These are phyloP conservation scores for Sprattus sprattus DNA, from an alignment of 2,113 vertebrate genomes.

Conservation along the genomic window DNA sequence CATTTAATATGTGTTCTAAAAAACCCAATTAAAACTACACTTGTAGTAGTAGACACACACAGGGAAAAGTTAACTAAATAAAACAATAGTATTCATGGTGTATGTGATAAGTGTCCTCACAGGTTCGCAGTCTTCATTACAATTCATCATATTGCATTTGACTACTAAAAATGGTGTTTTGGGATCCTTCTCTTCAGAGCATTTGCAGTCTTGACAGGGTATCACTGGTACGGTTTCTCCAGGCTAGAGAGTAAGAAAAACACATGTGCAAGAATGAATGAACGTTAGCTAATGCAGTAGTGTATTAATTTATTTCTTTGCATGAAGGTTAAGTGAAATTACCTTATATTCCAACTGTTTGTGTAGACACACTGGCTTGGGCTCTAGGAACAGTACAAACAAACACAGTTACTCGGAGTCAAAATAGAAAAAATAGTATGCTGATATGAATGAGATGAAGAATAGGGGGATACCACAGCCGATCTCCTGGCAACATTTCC, in stretches of 20 bases:
- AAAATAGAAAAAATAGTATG: neutral
- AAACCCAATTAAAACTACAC: neutral
- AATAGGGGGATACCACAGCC: conserved; percentile 73
- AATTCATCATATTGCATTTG: conserved; percentile 68
- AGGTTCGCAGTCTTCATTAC: conserved; percentile 66
- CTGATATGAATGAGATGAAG: neutral
- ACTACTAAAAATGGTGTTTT: conserved; percentile 64
- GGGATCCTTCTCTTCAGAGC: conserved; percentile 62
- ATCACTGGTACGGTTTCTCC: conserved; percentile 70
- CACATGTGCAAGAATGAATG: neutral
- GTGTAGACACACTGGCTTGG: conserved; percentile 85
- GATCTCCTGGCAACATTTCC: conserved; percentile 79
- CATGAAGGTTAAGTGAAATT: conserved; percentile 46
- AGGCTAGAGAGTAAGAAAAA: conserved; percentile 64
- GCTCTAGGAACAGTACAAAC: conserved; percentile 64
- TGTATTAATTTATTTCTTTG: too few relatives aligned
- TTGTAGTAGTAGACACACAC: neutral
- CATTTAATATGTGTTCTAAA: neutral
- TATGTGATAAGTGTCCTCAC: conserved; percentile 67
- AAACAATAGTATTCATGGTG: neutral
- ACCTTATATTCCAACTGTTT: conserved; percentile 81
- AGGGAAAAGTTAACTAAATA: neutral
- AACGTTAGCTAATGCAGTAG: neutral
- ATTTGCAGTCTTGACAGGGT: conserved; percentile 77
- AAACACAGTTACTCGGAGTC: neutral